Conservation (phyloP, 2,113 vertebrate species). For the Aleadryas rufinucha region DNA sequence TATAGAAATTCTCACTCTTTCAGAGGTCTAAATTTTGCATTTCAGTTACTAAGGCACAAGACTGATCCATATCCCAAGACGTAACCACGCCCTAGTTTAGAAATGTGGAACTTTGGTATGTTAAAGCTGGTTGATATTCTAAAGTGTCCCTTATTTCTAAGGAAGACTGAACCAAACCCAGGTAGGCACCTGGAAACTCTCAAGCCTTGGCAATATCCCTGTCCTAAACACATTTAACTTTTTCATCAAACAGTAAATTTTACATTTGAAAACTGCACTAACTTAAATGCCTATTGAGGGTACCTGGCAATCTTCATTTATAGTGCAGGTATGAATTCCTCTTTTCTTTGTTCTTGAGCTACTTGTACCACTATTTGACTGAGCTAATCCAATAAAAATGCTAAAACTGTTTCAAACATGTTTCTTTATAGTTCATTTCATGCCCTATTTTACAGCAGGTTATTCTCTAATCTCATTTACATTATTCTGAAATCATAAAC, state of each 20-base stretch:
- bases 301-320: background rate
- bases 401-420: background rate
- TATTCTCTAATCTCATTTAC: conserved; percentile 37
- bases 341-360: background rate
- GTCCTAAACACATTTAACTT: background rate
- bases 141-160: background rate
- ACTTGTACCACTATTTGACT: background rate
- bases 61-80: background rate
- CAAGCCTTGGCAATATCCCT: background rate
- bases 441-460: conserved; percentile 5
- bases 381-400: conserved; percentile 27
- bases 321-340: background rate
- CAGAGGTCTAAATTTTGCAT: background rate
- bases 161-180: background rate
- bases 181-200: background rate
- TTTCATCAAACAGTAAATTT: background rate
- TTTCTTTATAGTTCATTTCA: conserved; percentile 5
- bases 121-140: background rate
- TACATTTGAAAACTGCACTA: background rate
- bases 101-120: background rate
- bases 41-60: background rate
- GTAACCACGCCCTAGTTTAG: background rate
- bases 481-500: conserved; percentile 25
- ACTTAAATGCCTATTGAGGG: background rate
- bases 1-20: background rate